phyloP scores from a whole-genome alignment of 1,140 invertebrate genomes.

The Halictus rubicundus region DNA sequence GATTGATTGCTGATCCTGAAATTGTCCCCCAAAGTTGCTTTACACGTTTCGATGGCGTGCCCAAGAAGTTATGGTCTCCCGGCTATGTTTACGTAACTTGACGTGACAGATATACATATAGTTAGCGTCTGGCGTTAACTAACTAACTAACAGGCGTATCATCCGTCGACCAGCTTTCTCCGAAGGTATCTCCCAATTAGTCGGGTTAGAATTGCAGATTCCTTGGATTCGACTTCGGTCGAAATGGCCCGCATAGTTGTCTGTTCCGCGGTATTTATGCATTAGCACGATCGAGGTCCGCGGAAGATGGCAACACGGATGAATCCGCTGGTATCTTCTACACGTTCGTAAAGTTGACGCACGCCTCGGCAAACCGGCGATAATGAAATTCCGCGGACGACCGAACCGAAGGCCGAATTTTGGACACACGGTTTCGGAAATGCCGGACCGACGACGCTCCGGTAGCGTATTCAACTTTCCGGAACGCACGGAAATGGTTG shows the following conservation, averaged over 20 bases:
- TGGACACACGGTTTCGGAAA: no score
- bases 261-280: constrained; percentile 1
- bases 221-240: constrained; percentile 31
- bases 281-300: not conserved
- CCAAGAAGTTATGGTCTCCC: constrained; percentile 55
- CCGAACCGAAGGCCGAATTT: not conserved
- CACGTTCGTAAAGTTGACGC: not conserved
- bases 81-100: constrained; percentile 53
- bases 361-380: not conserved
- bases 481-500: not conserved
- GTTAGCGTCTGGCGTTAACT: constrained; percentile 54
- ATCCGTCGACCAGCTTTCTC: constrained; percentile 41
- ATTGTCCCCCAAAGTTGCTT: constrained; percentile 58
- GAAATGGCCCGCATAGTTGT: constrained; percentile 11
- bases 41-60: constrained; percentile 39
- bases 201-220: constrained; percentile 68
- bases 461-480: not conserved
- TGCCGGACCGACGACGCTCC: no score
- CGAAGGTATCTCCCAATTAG: constrained; percentile 68
- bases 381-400: not conserved
- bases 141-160: constrained; percentile 57
- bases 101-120: constrained; percentile 56
- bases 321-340: not conserved
- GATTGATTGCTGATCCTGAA: constrained; percentile 63
- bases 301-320: not conserved